A percentile compares a stretch with the other conserved stretches of the same genome.
Conservation (phyloP, 2,797 vertebrate species). For the Saxicola maurus region DNA sequence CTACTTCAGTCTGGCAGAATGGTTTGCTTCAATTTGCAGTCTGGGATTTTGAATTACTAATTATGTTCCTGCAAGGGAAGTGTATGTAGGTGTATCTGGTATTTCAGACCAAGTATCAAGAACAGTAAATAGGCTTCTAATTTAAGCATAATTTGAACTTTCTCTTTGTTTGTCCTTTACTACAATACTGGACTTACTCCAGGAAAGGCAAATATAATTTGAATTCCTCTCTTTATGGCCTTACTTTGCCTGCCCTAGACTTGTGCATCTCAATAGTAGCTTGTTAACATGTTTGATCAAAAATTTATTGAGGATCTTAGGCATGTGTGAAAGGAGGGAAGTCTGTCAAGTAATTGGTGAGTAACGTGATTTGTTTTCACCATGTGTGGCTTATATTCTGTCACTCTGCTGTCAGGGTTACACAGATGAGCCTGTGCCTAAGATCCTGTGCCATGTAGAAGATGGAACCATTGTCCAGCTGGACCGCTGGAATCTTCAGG, state of each 20-base stretch:
- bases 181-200: background rate
- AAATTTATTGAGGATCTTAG: background rate
- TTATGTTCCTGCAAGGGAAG: background rate
- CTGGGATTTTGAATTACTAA: background rate
- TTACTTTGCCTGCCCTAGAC: background rate
- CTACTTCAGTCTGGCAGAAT: background rate
- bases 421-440: slow-evolving; percentile 95
- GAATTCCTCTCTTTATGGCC: background rate
- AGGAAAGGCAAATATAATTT: background rate
- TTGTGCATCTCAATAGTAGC: background rate
- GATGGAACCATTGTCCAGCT: slow-evolving; percentile 96
- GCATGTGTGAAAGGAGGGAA: background rate
- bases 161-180: background rate
- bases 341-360: background rate
- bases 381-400: background rate
- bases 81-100: background rate
- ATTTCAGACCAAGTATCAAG: background rate
- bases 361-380: background rate
- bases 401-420: slow-evolving; percentile 80
- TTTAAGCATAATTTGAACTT: background rate
- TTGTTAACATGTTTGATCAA: background rate
- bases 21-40: background rate
- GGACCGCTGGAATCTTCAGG: slow-evolving; percentile 95
- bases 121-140: background rate
- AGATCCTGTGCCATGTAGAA: slow-evolving; percentile 96